Percentiles rank a stretch among this genome's conserved stretches.
Evolutionary conservation across 1,140 invertebrate species (phyloP).

Genomic region (Neelides sp.): DNA sequence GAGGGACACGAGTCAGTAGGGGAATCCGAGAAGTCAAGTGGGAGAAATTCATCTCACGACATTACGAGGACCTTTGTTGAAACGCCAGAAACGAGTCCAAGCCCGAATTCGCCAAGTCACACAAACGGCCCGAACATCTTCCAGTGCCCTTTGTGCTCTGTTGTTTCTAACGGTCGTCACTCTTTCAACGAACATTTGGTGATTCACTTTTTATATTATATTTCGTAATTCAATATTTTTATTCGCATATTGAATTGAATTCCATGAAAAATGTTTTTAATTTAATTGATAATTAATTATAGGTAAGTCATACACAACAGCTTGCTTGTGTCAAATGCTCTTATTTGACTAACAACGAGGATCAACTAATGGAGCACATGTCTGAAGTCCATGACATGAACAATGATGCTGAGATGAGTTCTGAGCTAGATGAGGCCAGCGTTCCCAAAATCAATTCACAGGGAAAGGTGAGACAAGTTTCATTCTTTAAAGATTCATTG

Average conservation of each 20-base stretch:
- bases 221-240: neutral
- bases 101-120: too few relatives aligned
- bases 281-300: conserved; percentile 9
- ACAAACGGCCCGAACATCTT: conserved; percentile 20
- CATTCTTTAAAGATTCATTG: neutral
- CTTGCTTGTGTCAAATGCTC: conserved; percentile 42
- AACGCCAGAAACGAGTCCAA: conserved; percentile 22
- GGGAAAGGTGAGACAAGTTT: conserved; percentile 39
- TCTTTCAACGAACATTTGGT: conserved; percentile 31
- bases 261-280: neutral
- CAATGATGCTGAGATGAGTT: conserved; percentile 35
- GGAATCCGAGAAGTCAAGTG: too few relatives aligned
- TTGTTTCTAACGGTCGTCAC: conserved; percentile 25
- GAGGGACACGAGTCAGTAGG: too few relatives aligned
- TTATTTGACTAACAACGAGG: conserved; percentile 46
- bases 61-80: too few relatives aligned
- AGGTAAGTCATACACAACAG: conserved; percentile 30
- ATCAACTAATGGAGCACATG: conserved; percentile 46
- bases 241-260: neutral
- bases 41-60: too few relatives aligned
- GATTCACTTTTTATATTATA: neutral
- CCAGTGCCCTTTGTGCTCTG: conserved; percentile 25
- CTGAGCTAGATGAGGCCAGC: conserved; percentile 51
- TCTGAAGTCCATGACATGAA: conserved; percentile 35
- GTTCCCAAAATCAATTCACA: conserved; percentile 63